Base-by-base conservation (phyloP, 2,797 vertebrate species). In the Crocidura indochinensis region DNA sequence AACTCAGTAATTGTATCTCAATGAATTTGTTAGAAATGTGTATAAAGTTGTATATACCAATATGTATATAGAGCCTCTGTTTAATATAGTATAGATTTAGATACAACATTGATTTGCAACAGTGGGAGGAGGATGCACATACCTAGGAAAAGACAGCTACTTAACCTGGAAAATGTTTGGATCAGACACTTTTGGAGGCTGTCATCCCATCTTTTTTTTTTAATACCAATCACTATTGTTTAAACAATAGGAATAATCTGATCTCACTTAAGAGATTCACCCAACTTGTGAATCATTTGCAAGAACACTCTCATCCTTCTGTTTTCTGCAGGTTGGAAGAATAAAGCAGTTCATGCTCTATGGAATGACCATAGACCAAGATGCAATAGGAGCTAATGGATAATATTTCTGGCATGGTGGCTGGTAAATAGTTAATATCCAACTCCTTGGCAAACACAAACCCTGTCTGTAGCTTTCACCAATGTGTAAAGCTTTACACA, bases 1-100 rank as follows among this genome's bases (percentile, higher is more conserved):
- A 14, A 94, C 31, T 14, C 27, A 80, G 22, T 73, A 76, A 87
- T 60, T 91, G 24, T 7, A 29, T 56, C 74, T 90, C 72, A 80
- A 91, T 44, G 26, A 71, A 82, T 75, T 47, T 87, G 78, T 87
- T 69, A 75, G 14, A 87, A 31, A 22, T 72, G 22, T 74, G 1
- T 65, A 27, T 77, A 71, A 71, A 85, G 27, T 73, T 64, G 44
- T 20, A n/a, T 47, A 7, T 29, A 29, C 27, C 38, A 47, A 69
- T 31, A 74, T 49, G 20, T 53, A 80, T 24, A 72, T 31, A 69
- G 14, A n/a, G n/a, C 29, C 3, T 26, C 62, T 88, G 68, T 46
- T 38, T 75, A 49, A 29, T 69, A 19, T 31, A 74, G 38, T 29
- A 78, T 76, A n/a, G 85, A 83, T 71, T 29, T 93, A 69, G 20